Evolutionary conservation across 1,140 invertebrate species (phyloP), one percentile per base, ranked within the genome.

Genomic region (Drosophila guanche): DNA sequence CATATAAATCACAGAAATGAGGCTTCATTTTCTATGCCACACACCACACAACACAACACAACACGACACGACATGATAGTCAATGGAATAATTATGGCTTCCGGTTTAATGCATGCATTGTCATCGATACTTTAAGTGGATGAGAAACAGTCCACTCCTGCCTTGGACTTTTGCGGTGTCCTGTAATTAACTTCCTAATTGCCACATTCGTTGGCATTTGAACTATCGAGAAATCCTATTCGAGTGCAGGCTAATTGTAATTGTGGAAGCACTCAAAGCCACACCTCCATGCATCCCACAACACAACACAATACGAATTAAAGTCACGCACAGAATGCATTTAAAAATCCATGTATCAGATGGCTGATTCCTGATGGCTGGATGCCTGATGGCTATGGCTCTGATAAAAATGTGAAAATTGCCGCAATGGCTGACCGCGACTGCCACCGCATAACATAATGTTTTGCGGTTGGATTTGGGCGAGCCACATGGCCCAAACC

Each of bases 361-460:
- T 10, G 29, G 29, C 43, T 10, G 29, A 37, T 37, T 4, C 33
- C 33, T 12, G 33, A 37, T 37, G 33, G 10, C 29, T 40, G 29
- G 16, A 33, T 37, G 33, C 33, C 33, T 37, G 33, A 12, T 37
- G 33, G 33, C 33, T 33, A 51, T 65, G 66, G 43, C 16, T 42
- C 42, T 68, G 63, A 78, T 71, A 86, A 88, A 76, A 88, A 69
- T 78, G 79, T 71, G 75, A 37, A 75, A 83, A 66, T 83, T 60
- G 77, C 84, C 68, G 51, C 78, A 81, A 76, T 52, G 54, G 53
- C 65, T 66, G 67, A 53, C 79, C 75, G 65, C 79, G 10, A 89
- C 59, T 59, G 46, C 42, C 23, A 59, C 78, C 79, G 70, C 79
- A 78, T 63, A 88, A 89, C 84, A 89, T 88, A 89, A 88, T 88